Conservation (phyloP, 2,113 vertebrate genomes). For the Amphiprion percula region DNA sequence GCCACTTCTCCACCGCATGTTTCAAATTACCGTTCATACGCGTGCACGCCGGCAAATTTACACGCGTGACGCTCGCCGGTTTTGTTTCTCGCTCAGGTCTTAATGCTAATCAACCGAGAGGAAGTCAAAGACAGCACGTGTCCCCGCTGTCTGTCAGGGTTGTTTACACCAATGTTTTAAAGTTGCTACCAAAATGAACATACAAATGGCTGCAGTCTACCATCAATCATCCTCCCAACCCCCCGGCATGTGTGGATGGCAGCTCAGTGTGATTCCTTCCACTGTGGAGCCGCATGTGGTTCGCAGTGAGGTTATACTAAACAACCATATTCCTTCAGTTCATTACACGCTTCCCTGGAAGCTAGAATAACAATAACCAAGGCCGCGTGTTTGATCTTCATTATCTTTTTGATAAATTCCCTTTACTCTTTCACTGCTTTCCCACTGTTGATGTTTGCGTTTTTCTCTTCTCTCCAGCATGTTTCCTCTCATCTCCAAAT, state of each 20-base stretch:
- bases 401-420: constrained; percentile 77
- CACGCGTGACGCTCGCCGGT: neutral
- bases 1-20: neutral
- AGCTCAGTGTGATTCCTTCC: constrained; percentile 60
- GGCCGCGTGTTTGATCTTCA: constrained; percentile 80
- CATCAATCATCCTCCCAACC: constrained; percentile 67
- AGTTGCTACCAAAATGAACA: constrained; percentile 62
- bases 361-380: constrained; percentile 75
- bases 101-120: constrained; percentile 41
- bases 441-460: constrained; percentile 31
- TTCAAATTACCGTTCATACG: neutral
- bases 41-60: neutral
- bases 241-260: constrained; percentile 42
- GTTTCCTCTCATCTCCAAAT: constrained; percentile 63
- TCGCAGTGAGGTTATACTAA: constrained; percentile 69
- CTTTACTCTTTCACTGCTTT: constrained; percentile 21
- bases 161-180: constrained; percentile 61
- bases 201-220: constrained; percentile 48
- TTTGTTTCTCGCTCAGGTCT: constrained; percentile 10
- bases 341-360: constrained; percentile 84
- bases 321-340: constrained; percentile 76
- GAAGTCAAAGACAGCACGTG: constrained; percentile 12
- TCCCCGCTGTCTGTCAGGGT: constrained; percentile 30
- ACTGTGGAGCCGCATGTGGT: constrained; percentile 34
- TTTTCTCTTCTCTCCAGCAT: constrained; percentile 38